Conservation (phyloP, 2,888 invertebrate species). For the Agonopterix alstromeriana region DNA sequence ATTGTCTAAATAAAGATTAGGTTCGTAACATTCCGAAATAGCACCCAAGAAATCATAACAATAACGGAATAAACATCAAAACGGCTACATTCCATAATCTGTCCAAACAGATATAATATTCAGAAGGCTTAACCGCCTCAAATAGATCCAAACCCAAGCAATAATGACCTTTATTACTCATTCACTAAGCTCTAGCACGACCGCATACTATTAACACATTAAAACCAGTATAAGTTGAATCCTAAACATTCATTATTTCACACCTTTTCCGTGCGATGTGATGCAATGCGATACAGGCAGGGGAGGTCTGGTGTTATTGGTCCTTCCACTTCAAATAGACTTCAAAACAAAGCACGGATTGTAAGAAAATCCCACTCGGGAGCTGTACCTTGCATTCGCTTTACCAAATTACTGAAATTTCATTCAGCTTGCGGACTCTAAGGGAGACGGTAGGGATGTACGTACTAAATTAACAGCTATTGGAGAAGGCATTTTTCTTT, state of each 20-base stretch:
- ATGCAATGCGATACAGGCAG: conserved; percentile 4
- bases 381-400: conserved; percentile 72
- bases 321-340: conserved; percentile 45
- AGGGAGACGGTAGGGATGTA: conserved; percentile 25
- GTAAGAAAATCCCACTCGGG: conserved; percentile 68
- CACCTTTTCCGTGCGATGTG: conserved; percentile 3
- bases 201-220: conserved; percentile 28
- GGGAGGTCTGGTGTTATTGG: conserved; percentile 27
- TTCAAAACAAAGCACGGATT: conserved; percentile 68
- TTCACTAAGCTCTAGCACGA: conserved; percentile 25
- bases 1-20: conserved; percentile 3
- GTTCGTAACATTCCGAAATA: neutral
- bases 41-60: conserved; percentile 27
- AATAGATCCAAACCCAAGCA: conserved; percentile 16
- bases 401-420: conserved; percentile 74
- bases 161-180: conserved; percentile 33
- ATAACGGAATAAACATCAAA: conserved; percentile 41
- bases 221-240: conserved; percentile 39
- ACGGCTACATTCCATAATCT: conserved; percentile 49
- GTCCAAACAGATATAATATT: conserved; percentile 46
- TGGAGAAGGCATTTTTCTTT: conserved; percentile 23
- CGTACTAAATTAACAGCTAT: conserved; percentile 6
- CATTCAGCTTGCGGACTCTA: conserved; percentile 67
- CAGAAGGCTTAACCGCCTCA: conserved; percentile 26
- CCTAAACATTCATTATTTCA: conserved; percentile 14